Evolutionary conservation across 2,888 invertebrate genomes (phyloP).

Genomic region (Periphyllus acericola): DNA sequence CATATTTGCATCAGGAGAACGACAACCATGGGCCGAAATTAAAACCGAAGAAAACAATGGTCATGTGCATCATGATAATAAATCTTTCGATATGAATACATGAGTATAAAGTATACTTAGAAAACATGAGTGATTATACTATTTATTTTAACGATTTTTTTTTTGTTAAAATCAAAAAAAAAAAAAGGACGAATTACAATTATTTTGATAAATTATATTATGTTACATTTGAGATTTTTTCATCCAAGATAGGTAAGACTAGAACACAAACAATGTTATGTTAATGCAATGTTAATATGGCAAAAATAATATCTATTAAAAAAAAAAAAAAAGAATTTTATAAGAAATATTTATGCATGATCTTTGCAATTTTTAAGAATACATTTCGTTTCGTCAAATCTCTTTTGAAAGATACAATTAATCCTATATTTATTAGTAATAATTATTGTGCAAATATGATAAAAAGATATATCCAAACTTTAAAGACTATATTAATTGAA

Average conservation of each 20-base stretch:
- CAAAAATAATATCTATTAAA: not conserved
- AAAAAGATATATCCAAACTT: not conserved
- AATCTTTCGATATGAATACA: slow-evolving; percentile 7
- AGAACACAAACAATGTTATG: too few relatives aligned
- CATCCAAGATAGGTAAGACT: not conserved
- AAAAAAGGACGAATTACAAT: not conserved
- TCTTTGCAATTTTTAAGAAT: too few relatives aligned
- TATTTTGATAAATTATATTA: not conserved
- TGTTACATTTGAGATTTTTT: not conserved
- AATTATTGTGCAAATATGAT: not conserved
- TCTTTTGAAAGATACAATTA: not conserved
- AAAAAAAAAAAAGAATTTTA: not conserved
- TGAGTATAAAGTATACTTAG: not conserved
- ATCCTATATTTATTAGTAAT: not conserved
- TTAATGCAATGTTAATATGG: too few relatives aligned
- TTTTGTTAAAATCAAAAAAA: not conserved
- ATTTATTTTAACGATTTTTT: not conserved
- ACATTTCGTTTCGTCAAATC: not conserved
- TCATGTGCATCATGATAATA: slow-evolving; percentile 1
- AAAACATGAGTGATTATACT: not conserved
- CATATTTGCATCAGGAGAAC: slow-evolving; percentile 81
- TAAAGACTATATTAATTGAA: not conserved
- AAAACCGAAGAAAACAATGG: slow-evolving; percentile 63
- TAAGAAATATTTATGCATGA: not conserved
- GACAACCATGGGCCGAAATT: slow-evolving; percentile 80